phyloP scores from a whole-genome alignment of 2,888 invertebrate species.

The Drosophila basisetae region DNA sequence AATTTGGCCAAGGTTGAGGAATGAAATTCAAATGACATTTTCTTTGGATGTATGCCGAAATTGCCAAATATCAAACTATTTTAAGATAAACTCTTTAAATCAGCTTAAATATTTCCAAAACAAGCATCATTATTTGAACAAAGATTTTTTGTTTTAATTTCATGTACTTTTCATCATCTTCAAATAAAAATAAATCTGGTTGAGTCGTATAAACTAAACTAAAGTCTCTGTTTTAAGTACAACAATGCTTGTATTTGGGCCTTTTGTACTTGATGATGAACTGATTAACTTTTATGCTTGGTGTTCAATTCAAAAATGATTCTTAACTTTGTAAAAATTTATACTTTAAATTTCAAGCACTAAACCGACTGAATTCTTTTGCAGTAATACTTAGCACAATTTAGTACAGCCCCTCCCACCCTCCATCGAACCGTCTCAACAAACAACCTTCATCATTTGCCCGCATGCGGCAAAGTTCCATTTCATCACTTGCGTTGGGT shows the following conservation, averaged over 20 bases:
- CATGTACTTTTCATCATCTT: neutral
- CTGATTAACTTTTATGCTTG: neutral
- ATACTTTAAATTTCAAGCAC: neutral
- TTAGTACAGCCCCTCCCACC: too few relatives aligned
- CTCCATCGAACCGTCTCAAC: neutral
- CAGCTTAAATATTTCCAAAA: neutral
- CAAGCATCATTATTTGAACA: neutral
- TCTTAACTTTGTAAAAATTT: neutral
- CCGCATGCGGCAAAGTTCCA: slow-evolving; percentile 10
- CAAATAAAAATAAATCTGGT: neutral
- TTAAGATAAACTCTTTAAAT: neutral
- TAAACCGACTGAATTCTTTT: neutral
- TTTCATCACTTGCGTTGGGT: slow-evolving; percentile 38
- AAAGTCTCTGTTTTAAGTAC: neutral
- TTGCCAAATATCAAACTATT: neutral
- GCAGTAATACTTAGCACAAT: too few relatives aligned
- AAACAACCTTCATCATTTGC: neutral
- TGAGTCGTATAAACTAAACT: neutral
- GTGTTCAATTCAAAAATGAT: too few relatives aligned
- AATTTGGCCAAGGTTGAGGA: neutral
- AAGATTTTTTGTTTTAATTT: neutral
- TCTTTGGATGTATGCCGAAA: neutral
- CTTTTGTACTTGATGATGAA: neutral
- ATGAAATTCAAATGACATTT: neutral
- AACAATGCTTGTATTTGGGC: too few relatives aligned